These are phyloP conservation scores for Nylanderia fulva DNA, from an alignment of 1,140 invertebrate species.

Conservation along the genomic window DNA sequence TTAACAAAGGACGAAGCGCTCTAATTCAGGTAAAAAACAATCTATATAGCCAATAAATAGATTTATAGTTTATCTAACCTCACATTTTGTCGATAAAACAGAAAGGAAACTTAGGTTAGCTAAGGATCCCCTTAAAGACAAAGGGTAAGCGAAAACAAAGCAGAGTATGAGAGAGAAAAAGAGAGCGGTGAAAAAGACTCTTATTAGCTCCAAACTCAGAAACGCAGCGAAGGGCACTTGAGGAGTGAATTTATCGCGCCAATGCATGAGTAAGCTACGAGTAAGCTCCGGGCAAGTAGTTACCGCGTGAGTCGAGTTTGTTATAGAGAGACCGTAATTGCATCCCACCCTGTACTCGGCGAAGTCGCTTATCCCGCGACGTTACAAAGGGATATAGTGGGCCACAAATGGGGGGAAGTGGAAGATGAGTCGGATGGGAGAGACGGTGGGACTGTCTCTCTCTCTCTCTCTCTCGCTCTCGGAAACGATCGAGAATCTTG, in stretches of 20 bases:
- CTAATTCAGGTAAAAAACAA: too few species aligned
- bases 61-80: too few species aligned
- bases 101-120: too few species aligned
- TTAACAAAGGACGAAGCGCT: too few species aligned
- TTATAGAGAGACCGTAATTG: constrained; percentile 67
- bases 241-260: constrained; percentile 55
- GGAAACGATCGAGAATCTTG: constrained; percentile 73
- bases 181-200: not conserved
- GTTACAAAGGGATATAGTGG: constrained; percentile 53
- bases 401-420: not conserved
- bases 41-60: too few species aligned
- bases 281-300: constrained; percentile 55
- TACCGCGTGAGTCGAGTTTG: constrained; percentile 65
- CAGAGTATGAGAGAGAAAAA: not conserved
- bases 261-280: constrained; percentile 62
- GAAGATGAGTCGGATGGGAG: not conserved
- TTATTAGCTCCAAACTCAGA: constrained; percentile 37
- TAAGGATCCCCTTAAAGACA: too few species aligned
- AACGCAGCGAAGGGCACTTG: constrained; percentile 37
- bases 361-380: constrained; percentile 63
- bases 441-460: not conserved
- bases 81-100: too few species aligned
- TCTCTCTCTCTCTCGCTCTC: constrained; percentile 48
- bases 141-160: not conserved
- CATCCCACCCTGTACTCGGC: constrained; percentile 60